Percentiles rank a stretch among this genome's conserved stretches.
Evolutionary conservation across 2,113 vertebrate genomes (phyloP).

Genomic region (Cynocephalus volans): DNA sequence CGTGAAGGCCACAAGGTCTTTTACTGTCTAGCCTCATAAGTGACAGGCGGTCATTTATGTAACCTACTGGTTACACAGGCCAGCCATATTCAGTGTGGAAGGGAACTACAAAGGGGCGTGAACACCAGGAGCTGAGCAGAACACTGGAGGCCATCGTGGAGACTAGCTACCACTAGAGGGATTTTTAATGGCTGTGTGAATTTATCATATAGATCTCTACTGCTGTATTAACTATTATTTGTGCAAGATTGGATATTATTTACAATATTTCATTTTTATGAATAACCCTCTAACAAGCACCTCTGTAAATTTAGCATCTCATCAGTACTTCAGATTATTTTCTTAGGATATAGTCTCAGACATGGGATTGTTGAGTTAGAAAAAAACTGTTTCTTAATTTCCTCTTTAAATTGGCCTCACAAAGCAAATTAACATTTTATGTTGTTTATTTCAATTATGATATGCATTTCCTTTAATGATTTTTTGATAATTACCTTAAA

Average conservation of each 20-base stretch:
- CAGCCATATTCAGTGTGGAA: fast-evolving
- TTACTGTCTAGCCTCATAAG: neutral
- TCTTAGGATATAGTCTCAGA: neutral
- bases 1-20: neutral
- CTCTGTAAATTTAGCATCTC: neutral
- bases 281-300: neutral
- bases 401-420: neutral
- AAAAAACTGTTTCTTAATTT: constrained; percentile 6
- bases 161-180: neutral
- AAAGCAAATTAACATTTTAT: constrained; percentile 35
- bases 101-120: fast-evolving
- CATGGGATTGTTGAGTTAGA: neutral
- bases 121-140: neutral
- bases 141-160: neutral
- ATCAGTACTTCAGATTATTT: constrained; percentile 24
- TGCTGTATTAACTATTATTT: neutral
- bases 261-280: constrained; percentile 17
- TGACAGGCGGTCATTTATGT: fast-evolving
- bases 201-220: neutral
- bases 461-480: neutral
- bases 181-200: neutral
- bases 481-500: constrained; percentile 40
- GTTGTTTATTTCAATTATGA: constrained; percentile 13
- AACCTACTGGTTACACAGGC: neutral
- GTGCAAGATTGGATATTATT: neutral